These are phyloP conservation scores for Neoitamus cyanurus DNA, from an alignment of 2,888 invertebrate genomes.

Conservation along the genomic window DNA sequence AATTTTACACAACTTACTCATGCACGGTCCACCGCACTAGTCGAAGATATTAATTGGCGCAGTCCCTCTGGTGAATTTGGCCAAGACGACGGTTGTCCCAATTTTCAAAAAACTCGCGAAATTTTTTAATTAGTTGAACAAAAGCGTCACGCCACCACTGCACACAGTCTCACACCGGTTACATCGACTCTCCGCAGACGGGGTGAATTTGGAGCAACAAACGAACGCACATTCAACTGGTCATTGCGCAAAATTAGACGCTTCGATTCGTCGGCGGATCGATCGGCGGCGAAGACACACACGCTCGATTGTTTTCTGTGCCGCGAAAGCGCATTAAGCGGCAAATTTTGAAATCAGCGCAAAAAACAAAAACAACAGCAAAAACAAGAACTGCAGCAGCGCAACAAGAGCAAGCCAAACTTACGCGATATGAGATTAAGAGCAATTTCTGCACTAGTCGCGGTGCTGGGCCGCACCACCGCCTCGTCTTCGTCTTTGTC, in stretches of 20 bases:
- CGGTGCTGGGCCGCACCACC: background rate
- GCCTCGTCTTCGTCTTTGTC: background rate
- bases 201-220: conserved; percentile 22
- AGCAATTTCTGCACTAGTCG: background rate
- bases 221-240: conserved; percentile 23
- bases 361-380: background rate
- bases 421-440: conserved; percentile 23
- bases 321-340: background rate
- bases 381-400: background rate
- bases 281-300: background rate
- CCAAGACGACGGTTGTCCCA: background rate
- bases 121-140: background rate
- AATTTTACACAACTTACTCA: background rate
- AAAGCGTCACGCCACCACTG: conserved; percentile 31
- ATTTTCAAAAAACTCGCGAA: background rate
- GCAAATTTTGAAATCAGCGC: background rate
- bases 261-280: background rate
- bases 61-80: background rate
- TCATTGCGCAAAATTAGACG: conserved; percentile 30
- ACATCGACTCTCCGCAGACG: background rate
- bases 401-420: background rate
- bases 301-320: conserved; percentile 19
- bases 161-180: background rate
- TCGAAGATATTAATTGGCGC: conserved; percentile 11
- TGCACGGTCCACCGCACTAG: background rate